Conservation (phyloP, 2,888 invertebrate species). For the Cephus spinipes region DNA sequence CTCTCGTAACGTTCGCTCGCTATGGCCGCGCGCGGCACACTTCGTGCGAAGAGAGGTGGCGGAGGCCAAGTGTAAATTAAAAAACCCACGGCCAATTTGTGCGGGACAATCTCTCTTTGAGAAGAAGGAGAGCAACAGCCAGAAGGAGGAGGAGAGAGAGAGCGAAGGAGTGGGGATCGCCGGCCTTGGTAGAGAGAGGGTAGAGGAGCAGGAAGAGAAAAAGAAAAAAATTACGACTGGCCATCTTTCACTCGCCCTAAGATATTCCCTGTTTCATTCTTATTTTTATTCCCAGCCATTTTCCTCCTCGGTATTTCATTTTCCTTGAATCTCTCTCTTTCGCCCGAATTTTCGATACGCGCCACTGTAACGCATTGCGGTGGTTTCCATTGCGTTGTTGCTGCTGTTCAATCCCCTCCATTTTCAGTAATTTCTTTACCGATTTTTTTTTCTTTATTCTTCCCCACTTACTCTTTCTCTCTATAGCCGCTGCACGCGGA, state of each 20-base stretch:
- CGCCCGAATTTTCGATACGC: neutral
- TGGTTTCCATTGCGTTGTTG: neutral
- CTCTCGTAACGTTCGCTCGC: neutral
- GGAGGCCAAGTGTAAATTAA: constrained; percentile 39
- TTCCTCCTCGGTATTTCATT: neutral
- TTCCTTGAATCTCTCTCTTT: neutral
- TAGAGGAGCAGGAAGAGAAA: neutral
- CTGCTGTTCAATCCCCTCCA: neutral
- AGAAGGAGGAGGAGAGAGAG: constrained; percentile 12
- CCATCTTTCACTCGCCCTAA: constrained; percentile 39
- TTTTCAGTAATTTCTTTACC: neutral
- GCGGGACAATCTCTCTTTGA: constrained; percentile 32
- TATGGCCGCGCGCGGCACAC: neutral
- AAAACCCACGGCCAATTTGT: constrained; percentile 41
- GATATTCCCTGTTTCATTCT: neutral
- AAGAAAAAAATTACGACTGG: constrained; percentile 17
- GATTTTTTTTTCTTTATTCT: neutral
- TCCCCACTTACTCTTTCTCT: neutral
- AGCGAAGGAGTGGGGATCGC: neutral
- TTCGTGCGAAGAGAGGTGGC: constrained; percentile 19
- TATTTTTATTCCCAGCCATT: neutral
- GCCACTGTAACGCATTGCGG: neutral
- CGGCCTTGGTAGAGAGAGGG: neutral
- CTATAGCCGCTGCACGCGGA: neutral
- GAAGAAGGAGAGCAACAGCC: constrained; percentile 10